Base-by-base conservation (phyloP, 2,888 invertebrate species). In the Brenthis daphne region DNA sequence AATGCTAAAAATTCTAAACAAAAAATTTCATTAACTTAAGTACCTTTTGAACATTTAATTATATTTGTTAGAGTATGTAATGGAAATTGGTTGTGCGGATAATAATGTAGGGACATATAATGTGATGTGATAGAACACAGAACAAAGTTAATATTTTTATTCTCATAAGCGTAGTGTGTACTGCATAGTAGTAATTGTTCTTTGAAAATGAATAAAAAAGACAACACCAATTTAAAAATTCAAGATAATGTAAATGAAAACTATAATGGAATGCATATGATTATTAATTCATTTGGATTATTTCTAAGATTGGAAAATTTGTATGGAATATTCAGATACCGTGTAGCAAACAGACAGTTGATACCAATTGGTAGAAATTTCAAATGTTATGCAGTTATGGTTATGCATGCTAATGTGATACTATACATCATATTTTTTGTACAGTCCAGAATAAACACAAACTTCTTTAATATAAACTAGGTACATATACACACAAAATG, bases 311-410 rank as follows among this genome's bases (percentile, higher is more conserved):
- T 60, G 13, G 50, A 60, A 50, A 60, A 60, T 11, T 50, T 11
- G 5, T 60, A 50, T 29, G 60, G 60, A 50, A 60, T 60, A 12
- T 50, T 50, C 60, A 29, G 60, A 50, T 33, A 60, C 50, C 60
- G 60, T 6, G n/a, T 48, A 33, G 48, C 29, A 16, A 16, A 60
- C n/a, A 13, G 14, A 0, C 29, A 16, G 6, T 8, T 60, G 50
- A 29, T 29, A 50, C 50, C 60, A 12, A 60, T 60, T n/a, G 50
- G 33, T 50, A 60, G 5, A 33, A 11, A 29, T n/a, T 50, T 50
- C 2, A 29, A 50, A 29, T 12, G 29, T n/a, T 50, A 48, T 11
- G n/a, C 60, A 29, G 4, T 29, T 12, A 29, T 29, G 11, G n/a
- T 60, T 29, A n/a, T 48, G 60, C n/a, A 12, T 2, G 12, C 11